Evolutionary conservation across 2,113 vertebrate genomes (phyloP).

Genomic region (Poecile atricapillus): DNA sequence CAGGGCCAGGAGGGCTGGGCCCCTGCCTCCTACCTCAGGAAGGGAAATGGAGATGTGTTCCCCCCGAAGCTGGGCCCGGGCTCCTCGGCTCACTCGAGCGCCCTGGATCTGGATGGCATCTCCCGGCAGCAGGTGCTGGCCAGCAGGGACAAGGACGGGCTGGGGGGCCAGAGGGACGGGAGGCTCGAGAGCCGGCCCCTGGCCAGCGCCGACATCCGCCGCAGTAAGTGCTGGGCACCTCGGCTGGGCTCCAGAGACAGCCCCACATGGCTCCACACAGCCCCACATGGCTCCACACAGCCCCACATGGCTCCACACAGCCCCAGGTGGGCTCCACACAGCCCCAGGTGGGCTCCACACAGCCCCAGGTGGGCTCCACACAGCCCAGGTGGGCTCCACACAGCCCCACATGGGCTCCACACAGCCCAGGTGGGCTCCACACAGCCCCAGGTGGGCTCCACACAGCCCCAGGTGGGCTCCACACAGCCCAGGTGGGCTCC

Average conservation of each 20-base stretch:
- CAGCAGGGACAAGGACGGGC: conserved; percentile 76
- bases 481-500: not conserved
- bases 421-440: not conserved
- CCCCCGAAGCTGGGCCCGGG: conserved; percentile 80
- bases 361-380: not conserved
- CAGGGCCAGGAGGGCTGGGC: conserved; percentile 96
- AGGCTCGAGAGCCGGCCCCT: conserved; percentile 64
- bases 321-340: not conserved
- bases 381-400: not conserved
- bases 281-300: not conserved
- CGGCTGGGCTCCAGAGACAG: not conserved
- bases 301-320: not conserved
- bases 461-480: too few relatives aligned
- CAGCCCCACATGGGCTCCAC: not conserved
- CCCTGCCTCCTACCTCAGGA: conserved; percentile 94
- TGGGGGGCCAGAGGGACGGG: conserved; percentile 73
- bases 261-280: not conserved
- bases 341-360: too few relatives aligned
- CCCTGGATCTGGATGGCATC: conserved; percentile 85
- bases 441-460: not conserved
- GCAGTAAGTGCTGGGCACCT: conserved; percentile 64
- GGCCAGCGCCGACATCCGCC: conserved; percentile 77
- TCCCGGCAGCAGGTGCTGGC: conserved; percentile 74
- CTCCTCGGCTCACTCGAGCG: conserved; percentile 73
- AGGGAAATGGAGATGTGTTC: conserved; percentile 80